Evolutionary conservation across 2,797 vertebrate genomes (phyloP), one percentile per base, ranked within the genome.

Genomic region (Dipus sagitta): DNA sequence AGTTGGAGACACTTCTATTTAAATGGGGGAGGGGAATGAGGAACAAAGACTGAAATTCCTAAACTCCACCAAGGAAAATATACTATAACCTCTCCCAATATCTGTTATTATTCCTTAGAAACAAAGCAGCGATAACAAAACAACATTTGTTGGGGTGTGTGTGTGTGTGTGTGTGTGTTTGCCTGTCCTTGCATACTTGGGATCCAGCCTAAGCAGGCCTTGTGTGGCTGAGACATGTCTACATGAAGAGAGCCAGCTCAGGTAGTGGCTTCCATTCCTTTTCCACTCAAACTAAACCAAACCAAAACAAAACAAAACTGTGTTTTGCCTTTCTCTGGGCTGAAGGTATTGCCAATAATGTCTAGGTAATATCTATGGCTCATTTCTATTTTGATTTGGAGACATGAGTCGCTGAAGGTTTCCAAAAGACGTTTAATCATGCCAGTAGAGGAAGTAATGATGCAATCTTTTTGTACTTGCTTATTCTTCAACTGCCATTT

Each of bases 361-460:
- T 92, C 28, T 84, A 79, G 93, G 86, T 74, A 91, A 32, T 82
- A 91, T 89, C 77, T 94, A 30, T 70, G 88, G 26, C 62, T 79
- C 42, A 20, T 94, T 89, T 91, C 81, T 90, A 24, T 76, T 75
- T 89, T 70, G 64, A 89, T 87, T 74, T 91, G 70, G 74, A 84
- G 54, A 85, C 38, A 26, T 76, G 20, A 62, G 21, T 65, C 32
- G 93, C 74, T 92, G 26, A 92, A 71, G 47, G 21, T 82, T 93
- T 93, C 86, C 38, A 78, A 78, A 79, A 91, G 75, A 93, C 76
- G 64, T 82, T 32, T 54, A 54, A 0, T 38, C 42, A 28, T 86
- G 70, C 47, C 58, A 54, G 30, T 20, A 82, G 70, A 24, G 91
- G 52, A 95, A 91, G n/a, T 64, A 30, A 30, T 71, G 62, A 70